Evolutionary conservation across 2,797 vertebrate genomes (phyloP).

Genomic region (Ficedula albicollis): DNA sequence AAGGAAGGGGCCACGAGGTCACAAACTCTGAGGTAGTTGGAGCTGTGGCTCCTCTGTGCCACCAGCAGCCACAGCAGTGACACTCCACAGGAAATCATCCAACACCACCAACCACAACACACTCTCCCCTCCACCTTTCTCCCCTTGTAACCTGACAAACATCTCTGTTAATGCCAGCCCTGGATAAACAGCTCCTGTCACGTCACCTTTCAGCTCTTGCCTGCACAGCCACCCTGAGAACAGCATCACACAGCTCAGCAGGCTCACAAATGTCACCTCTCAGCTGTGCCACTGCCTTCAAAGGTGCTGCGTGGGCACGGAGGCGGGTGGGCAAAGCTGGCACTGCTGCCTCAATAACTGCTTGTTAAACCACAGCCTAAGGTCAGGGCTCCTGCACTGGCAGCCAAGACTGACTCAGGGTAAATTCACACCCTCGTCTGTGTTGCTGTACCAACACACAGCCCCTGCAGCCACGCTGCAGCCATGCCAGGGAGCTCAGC

Average conservation of each 20-base stretch:
- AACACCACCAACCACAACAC: neutral
- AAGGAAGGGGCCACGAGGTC: neutral
- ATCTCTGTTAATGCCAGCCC: neutral
- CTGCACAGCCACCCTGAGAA: neutral
- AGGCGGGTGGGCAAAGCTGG: neutral
- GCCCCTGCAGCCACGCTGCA: neutral
- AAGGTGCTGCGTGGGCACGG: neutral
- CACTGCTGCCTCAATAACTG: neutral
- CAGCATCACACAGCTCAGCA: neutral
- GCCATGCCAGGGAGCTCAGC: neutral
- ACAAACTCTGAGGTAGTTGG: neutral
- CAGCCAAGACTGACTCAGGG: neutral
- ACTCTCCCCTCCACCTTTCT: neutral
- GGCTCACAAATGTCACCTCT: conserved; percentile 25
- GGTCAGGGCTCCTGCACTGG: neutral
- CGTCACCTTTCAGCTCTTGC: neutral
- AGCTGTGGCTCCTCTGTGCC: neutral
- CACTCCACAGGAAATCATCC: neutral
- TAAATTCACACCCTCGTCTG: rapidly evolving
- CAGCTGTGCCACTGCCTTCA: neutral
- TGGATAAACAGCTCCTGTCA: conserved; percentile 13
- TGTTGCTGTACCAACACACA: neutral
- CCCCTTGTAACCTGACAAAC: neutral
- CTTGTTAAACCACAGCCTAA: neutral
- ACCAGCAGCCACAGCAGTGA: neutral